A percentile compares a stretch with the other conserved stretches of the same genome.
phyloP scores from a whole-genome alignment of 2,888 invertebrate genomes.

The Rugalucina vietnamica region DNA sequence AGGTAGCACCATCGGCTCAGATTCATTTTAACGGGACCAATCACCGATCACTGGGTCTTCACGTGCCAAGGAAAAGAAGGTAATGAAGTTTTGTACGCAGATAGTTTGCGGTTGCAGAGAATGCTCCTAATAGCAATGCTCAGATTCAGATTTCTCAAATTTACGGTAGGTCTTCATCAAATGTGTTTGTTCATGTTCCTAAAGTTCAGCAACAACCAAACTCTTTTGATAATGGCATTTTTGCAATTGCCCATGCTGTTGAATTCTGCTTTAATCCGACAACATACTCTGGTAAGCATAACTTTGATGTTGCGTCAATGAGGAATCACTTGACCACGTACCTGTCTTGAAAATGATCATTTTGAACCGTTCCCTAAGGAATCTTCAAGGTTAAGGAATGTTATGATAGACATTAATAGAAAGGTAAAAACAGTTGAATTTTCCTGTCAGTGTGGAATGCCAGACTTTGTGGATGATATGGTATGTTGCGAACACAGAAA shows the following conservation, averaged over 20 bases:
- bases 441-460: background rate
- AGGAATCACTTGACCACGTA: background rate
- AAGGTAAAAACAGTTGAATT: background rate
- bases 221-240: background rate
- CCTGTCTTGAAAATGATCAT: background rate
- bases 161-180: background rate
- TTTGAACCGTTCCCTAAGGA: background rate
- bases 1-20: background rate
- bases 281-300: background rate
- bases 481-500: background rate
- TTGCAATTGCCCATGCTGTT: background rate
- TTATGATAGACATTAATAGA: background rate
- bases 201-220: background rate
- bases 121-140: slow-evolving; percentile 1
- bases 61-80: background rate
- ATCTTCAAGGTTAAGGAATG: background rate
- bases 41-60: background rate
- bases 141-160: slow-evolving; percentile 1
- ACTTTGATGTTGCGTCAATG: background rate
- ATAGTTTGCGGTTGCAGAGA: background rate
- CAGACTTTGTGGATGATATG: slow-evolving; percentile 5
- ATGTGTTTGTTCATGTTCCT: background rate
- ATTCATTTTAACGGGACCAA: background rate
- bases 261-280: background rate
- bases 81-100: background rate